A percentile compares a stretch with the other conserved stretches of the same genome.
Evolutionary conservation across 92 coral and sea anemone species (phyloP).

Genomic region (Parazoanthus atlanticus): DNA sequence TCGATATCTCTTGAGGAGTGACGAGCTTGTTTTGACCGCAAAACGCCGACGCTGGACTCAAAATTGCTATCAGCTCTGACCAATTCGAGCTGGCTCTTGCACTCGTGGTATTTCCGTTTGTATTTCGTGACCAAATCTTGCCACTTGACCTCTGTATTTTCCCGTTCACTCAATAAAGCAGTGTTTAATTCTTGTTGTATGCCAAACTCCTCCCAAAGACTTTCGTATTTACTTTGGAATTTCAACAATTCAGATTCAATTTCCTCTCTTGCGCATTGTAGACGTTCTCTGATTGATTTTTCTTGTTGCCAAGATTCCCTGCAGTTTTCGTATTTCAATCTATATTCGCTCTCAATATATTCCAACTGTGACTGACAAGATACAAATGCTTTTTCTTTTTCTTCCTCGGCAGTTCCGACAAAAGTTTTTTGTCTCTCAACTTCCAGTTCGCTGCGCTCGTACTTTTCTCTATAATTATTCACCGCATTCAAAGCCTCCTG

Average conservation of each 20-base stretch:
- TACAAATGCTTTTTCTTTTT: conserved; percentile 42
- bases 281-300: conserved; percentile 36
- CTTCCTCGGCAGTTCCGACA: conserved; percentile 7
- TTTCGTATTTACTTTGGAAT: conserved; percentile 41
- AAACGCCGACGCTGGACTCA: background rate
- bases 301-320: conserved; percentile 50
- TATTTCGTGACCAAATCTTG: conserved; percentile 36
- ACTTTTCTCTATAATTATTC: conserved; percentile 35
- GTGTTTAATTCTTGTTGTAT: conserved; percentile 32
- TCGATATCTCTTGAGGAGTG: background rate
- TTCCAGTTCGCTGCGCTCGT: conserved; percentile 16
- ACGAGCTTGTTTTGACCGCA: background rate
- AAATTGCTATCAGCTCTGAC: conserved; percentile 1
- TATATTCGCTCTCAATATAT: conserved; percentile 43
- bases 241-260: conserved; percentile 47
- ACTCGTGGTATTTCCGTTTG: conserved; percentile 45
- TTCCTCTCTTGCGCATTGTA: conserved; percentile 42
- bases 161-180: conserved; percentile 33
- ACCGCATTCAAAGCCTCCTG: conserved; percentile 38
- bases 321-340: conserved; percentile 53
- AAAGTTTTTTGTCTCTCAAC: background rate
- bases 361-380: conserved; percentile 55
- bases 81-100: conserved; percentile 25
- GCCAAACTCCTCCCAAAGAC: conserved; percentile 37
- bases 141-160: conserved; percentile 50